These are phyloP conservation scores for Pseudococcus viburni DNA, from an alignment of 2,888 invertebrate species.

Conservation along the genomic window DNA sequence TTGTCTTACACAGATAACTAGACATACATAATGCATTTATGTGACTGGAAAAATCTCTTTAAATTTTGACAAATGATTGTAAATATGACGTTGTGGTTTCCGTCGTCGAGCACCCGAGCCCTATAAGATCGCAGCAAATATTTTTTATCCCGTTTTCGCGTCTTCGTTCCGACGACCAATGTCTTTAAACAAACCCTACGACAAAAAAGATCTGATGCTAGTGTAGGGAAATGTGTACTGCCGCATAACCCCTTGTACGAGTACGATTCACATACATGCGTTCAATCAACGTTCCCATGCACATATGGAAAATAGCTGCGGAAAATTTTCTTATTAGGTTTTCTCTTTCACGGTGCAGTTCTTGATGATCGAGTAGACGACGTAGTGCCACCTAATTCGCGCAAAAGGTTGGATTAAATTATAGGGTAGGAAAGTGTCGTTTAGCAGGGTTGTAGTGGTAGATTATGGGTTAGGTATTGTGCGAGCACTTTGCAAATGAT, in stretches of 20 bases:
- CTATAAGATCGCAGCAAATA: not conserved
- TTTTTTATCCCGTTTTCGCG: slow-evolving; percentile 5
- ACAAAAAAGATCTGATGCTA: not conserved
- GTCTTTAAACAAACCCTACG: slow-evolving; percentile 22
- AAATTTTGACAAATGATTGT: slow-evolving; percentile 66
- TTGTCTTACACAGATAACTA: slow-evolving; percentile 66
- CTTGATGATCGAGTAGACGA: not conserved
- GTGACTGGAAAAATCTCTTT: slow-evolving; percentile 66
- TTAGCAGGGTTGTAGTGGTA: not conserved
- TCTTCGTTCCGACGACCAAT: not conserved
- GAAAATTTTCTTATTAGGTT: slow-evolving; percentile 32
- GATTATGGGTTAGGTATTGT: not conserved
- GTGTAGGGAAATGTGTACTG: not conserved
- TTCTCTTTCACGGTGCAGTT: not conserved
- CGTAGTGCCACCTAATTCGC: not conserved
- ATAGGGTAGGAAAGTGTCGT: not conserved
- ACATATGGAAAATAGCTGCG: not conserved
- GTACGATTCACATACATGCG: not conserved
- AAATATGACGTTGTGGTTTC: slow-evolving; percentile 66
- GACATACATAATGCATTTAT: slow-evolving; percentile 66
- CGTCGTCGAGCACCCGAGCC: not conserved
- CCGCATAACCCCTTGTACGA: not conserved
- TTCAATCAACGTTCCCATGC: not conserved
- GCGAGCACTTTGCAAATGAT: not conserved
- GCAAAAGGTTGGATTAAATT: not conserved